Conservation (phyloP, 2,113 vertebrate genomes). For the Engystomops pustulosus region DNA sequence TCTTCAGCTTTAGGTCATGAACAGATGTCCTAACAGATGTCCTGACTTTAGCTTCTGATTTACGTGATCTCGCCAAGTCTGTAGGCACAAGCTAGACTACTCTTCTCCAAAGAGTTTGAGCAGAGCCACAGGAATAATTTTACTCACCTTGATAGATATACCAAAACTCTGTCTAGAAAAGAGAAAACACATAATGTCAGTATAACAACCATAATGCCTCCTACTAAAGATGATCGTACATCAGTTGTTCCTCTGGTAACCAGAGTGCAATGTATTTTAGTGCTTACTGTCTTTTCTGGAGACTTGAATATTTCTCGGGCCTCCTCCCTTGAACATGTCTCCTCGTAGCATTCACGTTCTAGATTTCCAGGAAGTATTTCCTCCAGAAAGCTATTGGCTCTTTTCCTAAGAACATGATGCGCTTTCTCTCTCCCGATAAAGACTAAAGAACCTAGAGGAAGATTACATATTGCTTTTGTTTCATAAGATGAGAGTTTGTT, state of each 20-base stretch:
- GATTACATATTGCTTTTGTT: neutral
- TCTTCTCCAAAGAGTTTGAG: too few species aligned
- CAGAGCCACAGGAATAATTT: neutral
- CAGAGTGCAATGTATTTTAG: neutral
- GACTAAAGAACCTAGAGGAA: slow-evolving; percentile 66
- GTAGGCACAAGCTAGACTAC: too few species aligned
- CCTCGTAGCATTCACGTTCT: slow-evolving; percentile 84
- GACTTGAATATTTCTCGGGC: slow-evolving; percentile 82
- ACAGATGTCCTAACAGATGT: too few species aligned
- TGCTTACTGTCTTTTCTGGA: slow-evolving; percentile 77
- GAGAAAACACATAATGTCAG: neutral
- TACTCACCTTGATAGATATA: slow-evolving; percentile 79
- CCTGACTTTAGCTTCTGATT: too few species aligned
- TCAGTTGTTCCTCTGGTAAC: neutral
- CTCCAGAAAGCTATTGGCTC: slow-evolving; percentile 78
- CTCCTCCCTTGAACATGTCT: slow-evolving; percentile 81
- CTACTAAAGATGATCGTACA: too few species aligned
- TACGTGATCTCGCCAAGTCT: too few species aligned
- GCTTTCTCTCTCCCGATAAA: slow-evolving; percentile 73
- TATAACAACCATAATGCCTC: neutral
- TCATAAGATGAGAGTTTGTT: neutral
- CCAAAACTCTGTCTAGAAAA: slow-evolving; percentile 86
- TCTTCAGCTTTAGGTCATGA: too few species aligned
- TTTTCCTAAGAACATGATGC: slow-evolving; percentile 69
- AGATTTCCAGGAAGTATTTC: slow-evolving; percentile 78